These are phyloP conservation scores for Microtus richardsoni DNA, from an alignment of 2,113 vertebrate species.

Conservation along the genomic window DNA sequence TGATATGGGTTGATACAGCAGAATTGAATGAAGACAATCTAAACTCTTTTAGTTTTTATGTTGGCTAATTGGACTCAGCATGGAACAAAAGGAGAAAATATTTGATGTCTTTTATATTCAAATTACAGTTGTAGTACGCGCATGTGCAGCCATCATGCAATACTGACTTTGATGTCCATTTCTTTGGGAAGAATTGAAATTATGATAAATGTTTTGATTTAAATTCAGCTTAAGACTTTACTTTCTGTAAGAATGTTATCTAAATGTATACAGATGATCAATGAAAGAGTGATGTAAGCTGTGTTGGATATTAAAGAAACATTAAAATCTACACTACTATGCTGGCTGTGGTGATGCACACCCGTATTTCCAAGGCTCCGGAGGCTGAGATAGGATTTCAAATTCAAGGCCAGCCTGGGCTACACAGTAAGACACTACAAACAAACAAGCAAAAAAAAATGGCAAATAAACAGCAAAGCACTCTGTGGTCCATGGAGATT, in stretches of 20 bases:
- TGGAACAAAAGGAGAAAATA: neutral
- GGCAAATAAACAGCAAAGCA: neutral
- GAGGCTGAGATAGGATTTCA: neutral
- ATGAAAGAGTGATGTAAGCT: neutral
- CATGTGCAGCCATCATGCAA: neutral
- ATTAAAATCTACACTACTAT: neutral
- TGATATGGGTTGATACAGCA: neutral
- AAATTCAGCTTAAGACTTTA: neutral
- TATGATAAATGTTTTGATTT: neutral
- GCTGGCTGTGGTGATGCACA: neutral
- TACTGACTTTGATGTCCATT: neutral
- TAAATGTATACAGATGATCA: neutral
- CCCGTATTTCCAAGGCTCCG: neutral
- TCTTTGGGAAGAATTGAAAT: constrained; percentile 8
- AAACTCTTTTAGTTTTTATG: neutral
- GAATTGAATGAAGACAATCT: neutral
- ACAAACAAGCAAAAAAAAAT: no score
- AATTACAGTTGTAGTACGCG: neutral
- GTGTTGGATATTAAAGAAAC: neutral
- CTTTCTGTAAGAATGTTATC: constrained; percentile 23
- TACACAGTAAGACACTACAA: neutral
- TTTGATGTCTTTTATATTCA: neutral
- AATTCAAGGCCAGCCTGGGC: neutral
- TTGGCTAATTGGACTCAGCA: neutral
- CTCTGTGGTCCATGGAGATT: neutral